Evolutionary conservation across 2,113 vertebrate species (phyloP).

Genomic region (Accipiter cooperii): DNA sequence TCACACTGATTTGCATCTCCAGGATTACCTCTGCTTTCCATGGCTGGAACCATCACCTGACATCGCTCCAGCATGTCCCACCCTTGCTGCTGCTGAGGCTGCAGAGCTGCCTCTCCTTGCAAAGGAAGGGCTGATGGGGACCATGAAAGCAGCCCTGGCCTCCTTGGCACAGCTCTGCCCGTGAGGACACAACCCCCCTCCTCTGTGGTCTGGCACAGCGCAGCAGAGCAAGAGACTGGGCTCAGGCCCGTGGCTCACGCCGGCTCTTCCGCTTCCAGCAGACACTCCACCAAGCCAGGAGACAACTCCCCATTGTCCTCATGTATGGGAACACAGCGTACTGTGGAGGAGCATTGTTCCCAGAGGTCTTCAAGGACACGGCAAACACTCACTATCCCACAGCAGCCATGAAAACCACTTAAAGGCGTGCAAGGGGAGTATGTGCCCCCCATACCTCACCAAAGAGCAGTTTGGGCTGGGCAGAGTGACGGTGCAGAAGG

Average conservation of each 20-base stretch:
- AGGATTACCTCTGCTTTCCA: neutral
- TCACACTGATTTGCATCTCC: neutral
- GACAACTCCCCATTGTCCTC: neutral
- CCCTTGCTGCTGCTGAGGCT: neutral
- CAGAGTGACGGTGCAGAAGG: neutral
- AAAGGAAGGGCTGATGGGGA: accelerated
- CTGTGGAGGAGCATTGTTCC: neutral
- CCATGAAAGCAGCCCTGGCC: neutral
- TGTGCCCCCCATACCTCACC: neutral
- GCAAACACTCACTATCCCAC: neutral
- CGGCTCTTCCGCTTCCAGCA: neutral
- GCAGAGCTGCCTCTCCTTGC: neutral
- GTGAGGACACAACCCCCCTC: neutral
- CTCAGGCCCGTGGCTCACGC: neutral
- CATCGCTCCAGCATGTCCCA: neutral
- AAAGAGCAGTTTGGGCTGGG: neutral
- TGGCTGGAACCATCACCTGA: neutral
- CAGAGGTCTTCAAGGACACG: neutral
- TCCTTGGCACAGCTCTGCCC: neutral
- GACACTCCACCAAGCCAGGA: neutral
- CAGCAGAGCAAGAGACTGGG: neutral
- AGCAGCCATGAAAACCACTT: neutral
- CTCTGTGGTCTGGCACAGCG: neutral
- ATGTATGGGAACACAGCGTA: neutral
- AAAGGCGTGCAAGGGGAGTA: neutral